Evolutionary conservation across 2,888 invertebrate genomes (phyloP).

Genomic region (Netelia inedita): DNA sequence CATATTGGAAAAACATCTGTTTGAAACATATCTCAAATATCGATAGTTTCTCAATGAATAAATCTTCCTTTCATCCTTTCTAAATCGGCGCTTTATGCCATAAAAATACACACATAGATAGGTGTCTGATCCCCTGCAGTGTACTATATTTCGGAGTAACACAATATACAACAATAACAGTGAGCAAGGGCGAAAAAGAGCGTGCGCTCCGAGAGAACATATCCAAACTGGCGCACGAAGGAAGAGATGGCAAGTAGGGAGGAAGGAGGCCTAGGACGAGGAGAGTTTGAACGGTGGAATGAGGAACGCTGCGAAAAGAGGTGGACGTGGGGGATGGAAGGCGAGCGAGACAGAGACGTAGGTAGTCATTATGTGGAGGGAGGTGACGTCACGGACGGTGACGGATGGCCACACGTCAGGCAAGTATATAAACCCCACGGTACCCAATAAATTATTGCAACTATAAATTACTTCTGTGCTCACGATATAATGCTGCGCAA

Average conservation of each 20-base stretch:
- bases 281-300: conserved; percentile 51
- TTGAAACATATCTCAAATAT: not conserved
- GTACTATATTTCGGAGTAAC: not conserved
- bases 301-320: conserved; percentile 55
- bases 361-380: conserved; percentile 85
- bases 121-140: not conserved
- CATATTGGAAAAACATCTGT: not conserved
- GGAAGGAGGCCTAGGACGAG: conserved; percentile 53
- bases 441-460: conserved; percentile 85
- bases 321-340: conserved; percentile 70
- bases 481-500: conserved; percentile 83
- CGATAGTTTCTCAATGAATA: not conserved
- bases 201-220: conserved; percentile 34
- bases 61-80: not conserved
- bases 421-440: conserved; percentile 85
- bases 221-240: conserved; percentile 50
- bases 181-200: conserved; percentile 15
- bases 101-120: not conserved
- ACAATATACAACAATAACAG: conserved; percentile 2
- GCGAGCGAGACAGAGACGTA: conserved; percentile 77
- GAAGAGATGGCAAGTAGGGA: conserved; percentile 44
- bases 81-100: not conserved
- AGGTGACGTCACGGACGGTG: conserved; percentile 85
- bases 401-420: conserved; percentile 85
- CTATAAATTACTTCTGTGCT: conserved; percentile 85